These are phyloP conservation scores for Incurvaria masculella DNA, from an alignment of 2,888 invertebrate genomes.

Conservation along the genomic window DNA sequence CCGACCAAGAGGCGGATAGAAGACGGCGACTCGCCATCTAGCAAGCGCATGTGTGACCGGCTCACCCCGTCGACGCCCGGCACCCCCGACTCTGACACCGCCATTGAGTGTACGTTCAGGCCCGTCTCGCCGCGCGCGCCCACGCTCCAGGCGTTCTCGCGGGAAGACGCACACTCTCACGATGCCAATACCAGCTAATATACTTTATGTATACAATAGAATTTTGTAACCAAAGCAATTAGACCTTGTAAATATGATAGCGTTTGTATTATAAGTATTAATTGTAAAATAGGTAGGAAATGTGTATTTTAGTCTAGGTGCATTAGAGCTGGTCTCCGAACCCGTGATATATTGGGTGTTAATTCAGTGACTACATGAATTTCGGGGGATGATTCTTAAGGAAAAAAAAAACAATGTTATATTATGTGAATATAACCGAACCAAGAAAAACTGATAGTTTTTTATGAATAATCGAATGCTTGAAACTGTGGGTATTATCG, in stretches of 20 bases:
- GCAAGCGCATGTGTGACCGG: slow-evolving; percentile 41
- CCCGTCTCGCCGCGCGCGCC: slow-evolving; percentile 45
- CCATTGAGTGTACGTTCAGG: slow-evolving; percentile 45
- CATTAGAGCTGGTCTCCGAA: background rate
- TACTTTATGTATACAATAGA: background rate
- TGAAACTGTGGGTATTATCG: too few relatives aligned
- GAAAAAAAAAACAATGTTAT: too few relatives aligned
- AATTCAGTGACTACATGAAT: too few relatives aligned
- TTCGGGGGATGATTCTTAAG: too few relatives aligned
- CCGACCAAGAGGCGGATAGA: slow-evolving; percentile 63
- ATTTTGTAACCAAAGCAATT: background rate
- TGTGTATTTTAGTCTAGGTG: background rate
- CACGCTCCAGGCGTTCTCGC: slow-evolving; percentile 28
- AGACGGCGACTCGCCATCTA: slow-evolving; percentile 51
- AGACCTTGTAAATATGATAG: background rate
- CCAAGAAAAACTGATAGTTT: too few relatives aligned
- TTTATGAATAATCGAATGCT: too few relatives aligned
- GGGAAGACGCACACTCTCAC: slow-evolving; percentile 30
- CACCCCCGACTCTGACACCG: slow-evolving; percentile 45
- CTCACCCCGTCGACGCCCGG: slow-evolving; percentile 41
- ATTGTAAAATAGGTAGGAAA: background rate
- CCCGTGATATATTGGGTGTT: too few relatives aligned
- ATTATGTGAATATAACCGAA: too few relatives aligned
- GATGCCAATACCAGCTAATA: slow-evolving; percentile 47
- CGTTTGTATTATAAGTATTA: too few relatives aligned